Base-by-base conservation (phyloP, 2,888 invertebrate species). In the Bellardia pandia region DNA sequence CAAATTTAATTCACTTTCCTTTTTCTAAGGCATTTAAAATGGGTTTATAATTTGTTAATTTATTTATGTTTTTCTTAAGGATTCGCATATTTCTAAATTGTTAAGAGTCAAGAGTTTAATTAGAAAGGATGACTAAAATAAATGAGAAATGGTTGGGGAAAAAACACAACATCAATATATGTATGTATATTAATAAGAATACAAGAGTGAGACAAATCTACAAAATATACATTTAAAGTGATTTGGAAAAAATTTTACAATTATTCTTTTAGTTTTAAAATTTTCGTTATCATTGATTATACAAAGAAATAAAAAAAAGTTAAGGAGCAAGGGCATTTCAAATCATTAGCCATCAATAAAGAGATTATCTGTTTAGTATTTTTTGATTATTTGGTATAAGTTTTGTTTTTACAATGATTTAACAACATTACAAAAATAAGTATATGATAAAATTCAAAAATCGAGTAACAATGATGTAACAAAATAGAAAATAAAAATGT, bases 121-220 rank as follows among this genome's bases (percentile, higher is more conserved):
- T 5, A 40, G 14, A 5, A 53, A 33, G 60, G 4, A 82, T 68
- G 68, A 60, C 30, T 64, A 2, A 62, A 76, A 76, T 48, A 56
- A 42, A 62, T 75, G 14, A 40, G 33, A 40, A 66, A 42, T 37
- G 8, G 42, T 71, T 45, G 23, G 42, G 30, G 30, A 33, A 11
- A 80, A 74, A 82, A 84, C 40, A 82, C 71, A 71, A 84, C 83
- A 84, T 66, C 83, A 77, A 84, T 77, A 77, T 84, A 30, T 60
- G 23, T 23, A 23, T 23, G 23, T 42, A 72, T 33, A 69, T 51
- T 37, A n/a, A 33, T 68, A 58, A 58, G 72, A 60, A 74, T 60
- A 66, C 51, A 78, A 72, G 16, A 66, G 68, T 68, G 74, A 79
- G n/a, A 79, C 13, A 75, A 68, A 53, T 66, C 74, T 79, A 74